Conservation (phyloP, 2,113 vertebrate species). For the Canis aureus region DNA sequence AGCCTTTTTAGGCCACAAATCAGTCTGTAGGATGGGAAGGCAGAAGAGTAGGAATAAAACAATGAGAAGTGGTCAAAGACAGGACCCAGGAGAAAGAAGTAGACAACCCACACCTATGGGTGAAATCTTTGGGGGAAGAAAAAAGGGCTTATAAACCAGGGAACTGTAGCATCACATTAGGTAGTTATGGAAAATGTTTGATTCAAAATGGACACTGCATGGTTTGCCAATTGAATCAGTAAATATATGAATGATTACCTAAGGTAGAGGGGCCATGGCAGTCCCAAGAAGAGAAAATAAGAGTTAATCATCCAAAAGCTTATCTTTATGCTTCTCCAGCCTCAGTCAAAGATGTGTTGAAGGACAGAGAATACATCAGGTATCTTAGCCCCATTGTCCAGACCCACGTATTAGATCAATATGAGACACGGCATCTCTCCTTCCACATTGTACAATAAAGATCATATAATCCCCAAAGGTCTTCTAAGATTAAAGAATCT, state of each 20-base stretch:
- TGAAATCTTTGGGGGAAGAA: background rate
- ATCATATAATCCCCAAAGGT: background rate
- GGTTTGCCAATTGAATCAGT: background rate
- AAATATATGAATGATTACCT: background rate
- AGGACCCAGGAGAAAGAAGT: background rate
- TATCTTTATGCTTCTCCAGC: background rate
- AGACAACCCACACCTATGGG: background rate
- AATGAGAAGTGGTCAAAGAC: background rate
- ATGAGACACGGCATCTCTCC: background rate
- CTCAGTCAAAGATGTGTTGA: background rate
- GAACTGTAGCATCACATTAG: background rate
- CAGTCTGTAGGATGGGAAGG: background rate
- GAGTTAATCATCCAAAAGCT: background rate
- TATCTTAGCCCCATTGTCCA: background rate
- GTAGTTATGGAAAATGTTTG: background rate
- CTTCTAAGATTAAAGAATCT: background rate
- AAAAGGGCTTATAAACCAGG: background rate
- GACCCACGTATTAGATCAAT: background rate
- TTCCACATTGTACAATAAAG: background rate
- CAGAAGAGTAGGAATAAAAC: background rate
- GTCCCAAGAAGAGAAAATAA: background rate
- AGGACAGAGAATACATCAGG: background rate
- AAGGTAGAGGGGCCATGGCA: background rate
- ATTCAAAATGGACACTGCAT: background rate
- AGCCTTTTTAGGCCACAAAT: background rate